Percentiles rank a stretch among this genome's conserved stretches.
phyloP scores from a whole-genome alignment of 35 echinoderm and acorn worm species.

The Acanthaster planci region DNA sequence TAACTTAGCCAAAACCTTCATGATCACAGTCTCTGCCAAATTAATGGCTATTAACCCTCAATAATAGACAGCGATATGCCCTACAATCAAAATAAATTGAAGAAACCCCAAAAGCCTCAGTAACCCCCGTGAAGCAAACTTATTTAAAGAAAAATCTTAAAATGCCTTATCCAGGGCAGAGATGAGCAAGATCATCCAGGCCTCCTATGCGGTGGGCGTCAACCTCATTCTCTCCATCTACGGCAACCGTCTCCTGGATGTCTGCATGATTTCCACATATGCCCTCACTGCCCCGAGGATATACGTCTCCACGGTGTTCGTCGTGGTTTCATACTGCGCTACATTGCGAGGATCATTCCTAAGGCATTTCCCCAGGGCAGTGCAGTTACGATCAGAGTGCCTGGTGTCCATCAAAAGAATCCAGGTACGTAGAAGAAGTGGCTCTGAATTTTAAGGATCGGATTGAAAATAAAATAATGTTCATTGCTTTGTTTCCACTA shows the following conservation, averaged over 20 bases:
- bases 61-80: too few relatives aligned
- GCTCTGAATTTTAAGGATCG: too few relatives aligned
- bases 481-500: too few relatives aligned
- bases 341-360: slow-evolving; percentile 46
- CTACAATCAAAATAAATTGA: too few relatives aligned
- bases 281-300: slow-evolving; percentile 52
- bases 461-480: too few relatives aligned
- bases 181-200: slow-evolving; percentile 57
- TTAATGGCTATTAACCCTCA: too few relatives aligned
- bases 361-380: slow-evolving; percentile 43
- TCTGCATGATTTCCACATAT: slow-evolving; percentile 70
- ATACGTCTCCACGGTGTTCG: slow-evolving; percentile 55
- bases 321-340: slow-evolving; percentile 58
- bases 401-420: slow-evolving; percentile 54
- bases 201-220: slow-evolving; percentile 45
- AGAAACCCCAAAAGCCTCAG: too few relatives aligned
- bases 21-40: too few relatives aligned
- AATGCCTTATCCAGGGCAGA: slow-evolving; percentile 50
- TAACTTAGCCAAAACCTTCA: too few relatives aligned
- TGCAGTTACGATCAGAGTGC: slow-evolving; percentile 62
- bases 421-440: slow-evolving; percentile 42
- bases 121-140: too few relatives aligned
- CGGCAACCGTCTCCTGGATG: slow-evolving; percentile 79
- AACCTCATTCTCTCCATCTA: slow-evolving; percentile 55
- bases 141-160: too few relatives aligned